Evolutionary conservation across 2,888 invertebrate genomes (phyloP).

Genomic region (Macroteleia sp.): DNA sequence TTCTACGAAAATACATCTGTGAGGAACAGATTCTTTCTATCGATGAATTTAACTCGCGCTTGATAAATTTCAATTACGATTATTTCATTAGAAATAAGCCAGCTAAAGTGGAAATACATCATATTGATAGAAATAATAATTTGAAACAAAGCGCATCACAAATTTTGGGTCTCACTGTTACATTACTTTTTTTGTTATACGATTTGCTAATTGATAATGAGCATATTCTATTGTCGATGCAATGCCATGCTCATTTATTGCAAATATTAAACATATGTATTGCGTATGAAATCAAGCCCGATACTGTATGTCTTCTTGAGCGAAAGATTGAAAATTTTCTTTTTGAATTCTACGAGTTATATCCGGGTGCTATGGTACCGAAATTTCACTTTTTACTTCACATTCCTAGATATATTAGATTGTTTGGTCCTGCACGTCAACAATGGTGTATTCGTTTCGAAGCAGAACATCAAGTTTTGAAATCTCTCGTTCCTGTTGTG

Average conservation of each 20-base stretch:
- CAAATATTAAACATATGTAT: constrained; percentile 17
- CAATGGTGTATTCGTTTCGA: constrained; percentile 61
- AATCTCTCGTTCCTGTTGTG: constrained; percentile 52
- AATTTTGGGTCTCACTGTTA: background rate
- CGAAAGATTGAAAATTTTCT: constrained; percentile 27
- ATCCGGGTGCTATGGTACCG: constrained; percentile 15
- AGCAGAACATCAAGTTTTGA: constrained; percentile 51
- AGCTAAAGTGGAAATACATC: background rate
- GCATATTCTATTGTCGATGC: background rate
- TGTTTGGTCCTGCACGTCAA: constrained; percentile 43
- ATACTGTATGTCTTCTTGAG: background rate
- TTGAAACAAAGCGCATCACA: constrained; percentile 53
- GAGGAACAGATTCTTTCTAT: background rate
- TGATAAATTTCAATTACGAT: constrained; percentile 40
- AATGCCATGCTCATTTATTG: constrained; percentile 5
- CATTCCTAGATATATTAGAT: constrained; percentile 37
- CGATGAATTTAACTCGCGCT: constrained; percentile 1
- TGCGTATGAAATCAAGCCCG: constrained; percentile 9
- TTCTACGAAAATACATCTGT: background rate
- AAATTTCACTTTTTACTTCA: constrained; percentile 38
- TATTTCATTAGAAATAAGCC: constrained; percentile 54
- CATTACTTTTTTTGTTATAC: constrained; percentile 4
- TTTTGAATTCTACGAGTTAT: constrained; percentile 1
- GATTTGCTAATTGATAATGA: background rate
- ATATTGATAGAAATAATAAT: constrained; percentile 6